Conservation (phyloP, 2,797 vertebrate species). For the Zenarchopterus dispar region DNA sequence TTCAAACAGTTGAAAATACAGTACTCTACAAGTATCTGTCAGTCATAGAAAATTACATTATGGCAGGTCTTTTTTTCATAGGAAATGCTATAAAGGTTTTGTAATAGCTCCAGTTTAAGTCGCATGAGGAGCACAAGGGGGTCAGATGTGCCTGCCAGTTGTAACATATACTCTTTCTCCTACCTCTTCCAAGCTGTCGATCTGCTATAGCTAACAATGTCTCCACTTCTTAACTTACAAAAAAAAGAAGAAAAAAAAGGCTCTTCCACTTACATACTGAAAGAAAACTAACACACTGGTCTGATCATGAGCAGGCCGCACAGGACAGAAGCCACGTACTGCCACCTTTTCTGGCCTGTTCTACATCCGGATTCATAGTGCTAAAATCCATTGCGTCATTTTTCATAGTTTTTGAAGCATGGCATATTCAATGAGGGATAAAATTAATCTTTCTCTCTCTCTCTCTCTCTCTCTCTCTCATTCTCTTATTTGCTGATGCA, state of each 20-base stretch:
- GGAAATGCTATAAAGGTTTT: not conserved
- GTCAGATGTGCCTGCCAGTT: conserved; percentile 29
- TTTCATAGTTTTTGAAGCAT: not conserved
- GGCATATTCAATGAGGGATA: not conserved
- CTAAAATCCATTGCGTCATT: not conserved
- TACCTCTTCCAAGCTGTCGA: conserved; percentile 39
- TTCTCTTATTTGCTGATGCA: too few relatives aligned
- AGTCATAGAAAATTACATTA: not conserved
- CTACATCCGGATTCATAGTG: not conserved
- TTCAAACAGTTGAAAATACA: too few relatives aligned
- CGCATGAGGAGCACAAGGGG: conserved; percentile 1
- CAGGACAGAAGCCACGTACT: not conserved
- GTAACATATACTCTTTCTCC: too few relatives aligned
- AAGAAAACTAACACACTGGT: conserved; percentile 11
- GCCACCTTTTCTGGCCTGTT: not conserved
- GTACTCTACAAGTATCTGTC: too few relatives aligned
- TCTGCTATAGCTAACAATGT: conserved; percentile 42
- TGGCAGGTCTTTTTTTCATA: conserved; percentile 30
- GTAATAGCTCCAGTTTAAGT: conserved; percentile 12
- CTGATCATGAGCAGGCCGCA: conserved; percentile 12
- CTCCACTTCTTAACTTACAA: conserved; percentile 44
- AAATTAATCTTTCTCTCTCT: too few relatives aligned
- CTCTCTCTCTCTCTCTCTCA: too few relatives aligned
- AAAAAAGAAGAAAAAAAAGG: not conserved
- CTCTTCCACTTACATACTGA: conserved; percentile 37